A percentile compares a stretch with the other conserved stretches of the same genome.
Conservation (phyloP, 2,113 vertebrate genomes). For the Chascanopsetta lugubris region DNA sequence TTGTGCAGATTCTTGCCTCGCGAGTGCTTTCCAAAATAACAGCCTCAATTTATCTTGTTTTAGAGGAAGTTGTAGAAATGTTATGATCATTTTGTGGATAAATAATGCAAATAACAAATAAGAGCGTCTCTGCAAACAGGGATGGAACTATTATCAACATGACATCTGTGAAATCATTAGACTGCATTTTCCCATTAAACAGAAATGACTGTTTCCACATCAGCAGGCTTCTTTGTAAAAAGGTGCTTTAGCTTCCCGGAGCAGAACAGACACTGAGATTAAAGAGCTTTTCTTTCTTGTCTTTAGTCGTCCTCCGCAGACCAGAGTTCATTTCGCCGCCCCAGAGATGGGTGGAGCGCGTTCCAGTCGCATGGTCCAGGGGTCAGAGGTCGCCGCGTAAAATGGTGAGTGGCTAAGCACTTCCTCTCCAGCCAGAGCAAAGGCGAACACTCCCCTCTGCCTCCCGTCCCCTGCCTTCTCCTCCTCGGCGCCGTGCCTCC, state of each 20-base stretch:
- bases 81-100: constrained; percentile 10
- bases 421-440: constrained; percentile 88
- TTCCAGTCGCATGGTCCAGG: constrained; percentile 89
- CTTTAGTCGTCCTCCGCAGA: constrained; percentile 12
- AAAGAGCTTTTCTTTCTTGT: constrained; percentile 35
- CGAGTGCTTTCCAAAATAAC: constrained; percentile 14
- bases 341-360: constrained; percentile 88
- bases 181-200: constrained; percentile 2
- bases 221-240: constrained; percentile 55
- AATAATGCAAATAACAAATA: constrained; percentile 38
- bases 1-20: constrained; percentile 21
- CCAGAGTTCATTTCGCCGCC: constrained; percentile 83
- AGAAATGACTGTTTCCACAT: constrained; percentile 23
- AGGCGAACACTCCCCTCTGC: constrained; percentile 90
- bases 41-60: background rate
- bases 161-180: constrained; percentile 37
- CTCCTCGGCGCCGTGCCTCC: constrained; percentile 82
- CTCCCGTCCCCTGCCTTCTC: constrained; percentile 87
- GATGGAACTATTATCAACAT: constrained; percentile 24
- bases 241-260: constrained; percentile 64
- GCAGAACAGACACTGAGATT: constrained; percentile 44
- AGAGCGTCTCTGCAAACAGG: constrained; percentile 48
- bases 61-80: background rate
- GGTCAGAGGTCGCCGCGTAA: constrained; percentile 86
- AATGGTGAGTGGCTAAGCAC: constrained; percentile 87